phyloP scores from a whole-genome alignment of 2,113 vertebrate species.

The Strigops habroptila region DNA sequence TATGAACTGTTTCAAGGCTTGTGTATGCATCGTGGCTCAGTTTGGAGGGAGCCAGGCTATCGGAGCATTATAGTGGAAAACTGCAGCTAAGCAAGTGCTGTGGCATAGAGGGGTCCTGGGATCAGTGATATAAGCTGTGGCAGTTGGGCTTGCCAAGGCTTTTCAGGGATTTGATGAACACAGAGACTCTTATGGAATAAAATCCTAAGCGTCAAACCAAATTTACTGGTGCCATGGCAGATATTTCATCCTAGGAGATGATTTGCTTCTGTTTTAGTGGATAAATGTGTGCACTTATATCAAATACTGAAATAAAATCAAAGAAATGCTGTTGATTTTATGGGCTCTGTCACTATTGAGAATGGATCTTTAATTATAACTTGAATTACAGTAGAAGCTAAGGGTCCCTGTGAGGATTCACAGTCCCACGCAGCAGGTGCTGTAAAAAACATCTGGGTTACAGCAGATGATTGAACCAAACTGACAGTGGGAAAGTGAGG shows the following conservation, averaged over 20 bases:
- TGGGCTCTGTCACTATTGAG: background rate
- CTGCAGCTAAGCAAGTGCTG: background rate
- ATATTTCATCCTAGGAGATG: background rate
- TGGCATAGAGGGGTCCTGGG: background rate
- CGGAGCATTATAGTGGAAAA: background rate
- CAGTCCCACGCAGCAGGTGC: background rate
- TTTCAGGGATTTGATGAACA: background rate
- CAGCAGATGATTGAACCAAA: background rate
- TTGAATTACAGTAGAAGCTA: constrained; percentile 11
- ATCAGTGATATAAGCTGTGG: background rate
- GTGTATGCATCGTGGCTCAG: rapidly evolving
- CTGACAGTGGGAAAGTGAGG: background rate
- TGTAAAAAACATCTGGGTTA: constrained; percentile 1
- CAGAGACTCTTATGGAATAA: background rate
- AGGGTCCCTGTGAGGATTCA: background rate
- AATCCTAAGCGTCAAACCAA: background rate
- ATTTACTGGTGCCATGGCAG: background rate
- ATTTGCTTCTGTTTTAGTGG: background rate
- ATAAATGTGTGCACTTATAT: background rate
- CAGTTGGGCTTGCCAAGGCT: background rate
- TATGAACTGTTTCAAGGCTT: background rate
- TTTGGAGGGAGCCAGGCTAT: background rate
- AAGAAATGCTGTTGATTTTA: constrained; percentile 32
- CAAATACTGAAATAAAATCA: constrained; percentile 44
- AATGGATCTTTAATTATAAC: constrained; percentile 27